phyloP scores from a whole-genome alignment of 2,113 vertebrate genomes.

The Ardeotis arabs region DNA sequence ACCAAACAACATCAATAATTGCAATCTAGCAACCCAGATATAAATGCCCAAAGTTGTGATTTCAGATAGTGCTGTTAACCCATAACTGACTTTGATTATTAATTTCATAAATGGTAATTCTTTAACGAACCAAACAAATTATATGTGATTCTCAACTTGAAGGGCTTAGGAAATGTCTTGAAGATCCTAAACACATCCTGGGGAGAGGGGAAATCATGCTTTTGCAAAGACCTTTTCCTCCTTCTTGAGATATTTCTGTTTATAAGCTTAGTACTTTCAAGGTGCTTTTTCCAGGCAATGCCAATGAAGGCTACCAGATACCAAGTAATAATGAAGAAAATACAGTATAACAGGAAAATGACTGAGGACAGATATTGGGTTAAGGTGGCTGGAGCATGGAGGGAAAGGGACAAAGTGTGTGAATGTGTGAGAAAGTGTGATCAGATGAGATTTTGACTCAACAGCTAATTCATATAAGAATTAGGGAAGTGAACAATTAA shows the following conservation, averaged over 20 bases:
- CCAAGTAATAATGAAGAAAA: background rate
- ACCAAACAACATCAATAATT: constrained; percentile 32
- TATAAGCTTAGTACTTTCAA: background rate
- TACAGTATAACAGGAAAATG: background rate
- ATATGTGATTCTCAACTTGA: background rate
- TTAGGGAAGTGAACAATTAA: background rate
- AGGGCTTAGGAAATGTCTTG: background rate
- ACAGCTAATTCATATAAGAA: background rate
- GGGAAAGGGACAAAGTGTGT: background rate
- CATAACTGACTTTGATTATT: background rate
- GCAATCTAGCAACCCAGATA: background rate
- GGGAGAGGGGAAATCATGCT: background rate
- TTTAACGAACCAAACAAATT: background rate
- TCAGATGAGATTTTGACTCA: background rate
- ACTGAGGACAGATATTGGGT: background rate
- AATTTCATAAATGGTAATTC: background rate
- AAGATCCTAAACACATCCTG: background rate
- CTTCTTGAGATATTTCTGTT: background rate
- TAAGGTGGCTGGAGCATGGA: background rate
- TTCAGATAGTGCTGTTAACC: background rate
- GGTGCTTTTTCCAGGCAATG: background rate
- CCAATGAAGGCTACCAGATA: background rate
- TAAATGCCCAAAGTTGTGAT: background rate
- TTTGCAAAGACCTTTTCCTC: background rate
- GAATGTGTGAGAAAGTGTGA: background rate